These are phyloP conservation scores for Mimas tiliae DNA, from an alignment of 2,888 invertebrate genomes.

Conservation along the genomic window DNA sequence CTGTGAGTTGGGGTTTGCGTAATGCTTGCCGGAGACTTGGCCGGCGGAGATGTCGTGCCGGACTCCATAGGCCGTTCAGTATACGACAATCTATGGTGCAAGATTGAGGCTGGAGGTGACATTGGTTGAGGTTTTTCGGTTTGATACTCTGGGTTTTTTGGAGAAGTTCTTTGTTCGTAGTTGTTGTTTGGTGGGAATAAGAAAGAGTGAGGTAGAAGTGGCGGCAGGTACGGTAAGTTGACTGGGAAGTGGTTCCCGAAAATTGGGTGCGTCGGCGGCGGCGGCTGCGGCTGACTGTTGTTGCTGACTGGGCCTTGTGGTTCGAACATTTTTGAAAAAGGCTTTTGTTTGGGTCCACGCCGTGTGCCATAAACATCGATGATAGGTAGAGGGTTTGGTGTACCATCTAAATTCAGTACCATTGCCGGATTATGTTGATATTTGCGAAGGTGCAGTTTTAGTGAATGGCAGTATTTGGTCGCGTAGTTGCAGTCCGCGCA, in stretches of 20 bases:
- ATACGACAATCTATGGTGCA: conserved; percentile 71
- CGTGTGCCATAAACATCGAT: conserved; percentile 96
- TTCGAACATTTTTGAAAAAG: conserved; percentile 70
- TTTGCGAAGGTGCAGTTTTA: conserved; percentile 97
- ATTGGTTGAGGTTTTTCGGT: conserved; percentile 54
- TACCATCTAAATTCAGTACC: conserved; percentile 95
- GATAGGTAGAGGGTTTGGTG: conserved; percentile 93
- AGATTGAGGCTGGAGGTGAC: conserved; percentile 65
- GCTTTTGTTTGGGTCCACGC: conserved; percentile 91
- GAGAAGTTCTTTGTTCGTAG: conserved; percentile 67
- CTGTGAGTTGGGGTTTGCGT: conserved; percentile 60
- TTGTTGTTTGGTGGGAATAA: conserved; percentile 80
- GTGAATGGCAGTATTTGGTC: conserved; percentile 98
- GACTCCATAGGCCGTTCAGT: conserved; percentile 55
- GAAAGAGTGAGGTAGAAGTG: conserved; percentile 77
- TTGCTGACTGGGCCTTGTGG: conserved; percentile 50
- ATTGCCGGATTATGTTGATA: conserved; percentile 95
- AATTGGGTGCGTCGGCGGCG: conserved; percentile 66
- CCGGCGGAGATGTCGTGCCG: conserved; percentile 50
- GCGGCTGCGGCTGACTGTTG: conserved; percentile 56
- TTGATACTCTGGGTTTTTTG: conserved; percentile 55
- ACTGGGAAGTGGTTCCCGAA: conserved; percentile 77
- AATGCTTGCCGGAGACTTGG: conserved; percentile 58
- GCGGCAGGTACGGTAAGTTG: conserved; percentile 75
- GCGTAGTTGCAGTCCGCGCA: conserved; percentile 97